Percentiles rank a stretch among this genome's conserved stretches.
Evolutionary conservation across 2,113 vertebrate species (phyloP).

Genomic region (Dissostichus mawsoni): DNA sequence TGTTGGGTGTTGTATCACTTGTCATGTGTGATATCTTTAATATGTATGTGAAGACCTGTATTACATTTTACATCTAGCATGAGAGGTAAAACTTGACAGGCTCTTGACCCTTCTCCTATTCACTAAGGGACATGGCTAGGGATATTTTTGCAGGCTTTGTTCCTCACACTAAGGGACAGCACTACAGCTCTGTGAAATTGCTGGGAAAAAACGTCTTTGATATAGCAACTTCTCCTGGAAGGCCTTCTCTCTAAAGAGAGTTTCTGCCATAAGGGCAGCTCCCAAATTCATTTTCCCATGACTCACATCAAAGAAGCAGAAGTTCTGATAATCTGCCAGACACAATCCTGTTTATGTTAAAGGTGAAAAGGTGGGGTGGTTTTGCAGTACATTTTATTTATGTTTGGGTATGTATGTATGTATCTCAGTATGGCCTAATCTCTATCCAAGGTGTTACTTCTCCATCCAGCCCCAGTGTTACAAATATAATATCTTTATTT

Average conservation of each 20-base stretch:
- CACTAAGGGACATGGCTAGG: slow-evolving; percentile 20
- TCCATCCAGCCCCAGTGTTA: not conserved
- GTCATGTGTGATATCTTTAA: slow-evolving; percentile 40
- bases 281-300: slow-evolving; percentile 30
- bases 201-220: slow-evolving; percentile 18
- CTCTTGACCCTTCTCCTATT: slow-evolving; percentile 40
- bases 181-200: slow-evolving; percentile 24
- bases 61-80: slow-evolving; percentile 33
- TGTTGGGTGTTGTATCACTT: slow-evolving; percentile 30
- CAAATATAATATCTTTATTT: slow-evolving; percentile 27
- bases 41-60: slow-evolving; percentile 30
- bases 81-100: slow-evolving; percentile 41
- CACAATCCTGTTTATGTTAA: slow-evolving; percentile 14
- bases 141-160: slow-evolving; percentile 45
- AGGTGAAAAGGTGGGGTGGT: slow-evolving; percentile 22
- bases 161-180: slow-evolving; percentile 25
- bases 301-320: slow-evolving; percentile 43
- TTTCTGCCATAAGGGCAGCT: slow-evolving; percentile 35
- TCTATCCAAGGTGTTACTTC: slow-evolving; percentile 19
- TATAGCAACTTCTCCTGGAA: slow-evolving; percentile 28
- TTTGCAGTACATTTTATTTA: slow-evolving; percentile 12
- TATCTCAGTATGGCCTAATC: slow-evolving; percentile 6
- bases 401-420: not conserved
- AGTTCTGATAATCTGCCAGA: slow-evolving; percentile 23
- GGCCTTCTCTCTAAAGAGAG: slow-evolving; percentile 29